phyloP scores from a whole-genome alignment of 35 echinoderm and acorn worm species.

The Apostichopus parvimensis region DNA sequence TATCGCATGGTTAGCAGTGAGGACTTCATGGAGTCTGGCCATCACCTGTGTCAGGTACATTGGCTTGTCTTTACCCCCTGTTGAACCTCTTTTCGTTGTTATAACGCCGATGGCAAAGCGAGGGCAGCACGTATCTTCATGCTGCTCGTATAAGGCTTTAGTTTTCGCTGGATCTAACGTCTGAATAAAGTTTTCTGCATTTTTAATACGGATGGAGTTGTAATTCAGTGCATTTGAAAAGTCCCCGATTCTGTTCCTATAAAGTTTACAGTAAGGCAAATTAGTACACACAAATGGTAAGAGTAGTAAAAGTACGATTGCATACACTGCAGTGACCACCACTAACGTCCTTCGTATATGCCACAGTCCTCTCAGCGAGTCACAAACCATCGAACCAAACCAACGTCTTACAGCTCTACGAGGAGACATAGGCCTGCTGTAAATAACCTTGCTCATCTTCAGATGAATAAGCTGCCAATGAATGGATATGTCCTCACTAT shows the following conservation, averaged over 20 bases:
- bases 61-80: not conserved
- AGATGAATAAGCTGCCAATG: too few relatives aligned
- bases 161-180: slow-evolving; percentile 21
- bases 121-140: not conserved
- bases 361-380: slow-evolving; percentile 41
- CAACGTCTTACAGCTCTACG: not conserved
- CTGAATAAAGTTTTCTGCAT: slow-evolving; percentile 52
- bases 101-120: slow-evolving; percentile 74
- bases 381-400: not conserved
- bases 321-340: slow-evolving; percentile 21
- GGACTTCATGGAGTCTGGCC: slow-evolving; percentile 43
- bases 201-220: slow-evolving; percentile 48
- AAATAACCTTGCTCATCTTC: slow-evolving; percentile 25
- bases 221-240: slow-evolving; percentile 24
- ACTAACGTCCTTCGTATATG: slow-evolving; percentile 35
- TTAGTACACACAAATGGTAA: slow-evolving; percentile 58
- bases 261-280: slow-evolving; percentile 69
- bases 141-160: slow-evolving; percentile 36
- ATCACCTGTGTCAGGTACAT: slow-evolving; percentile 84
- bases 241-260: slow-evolving; percentile 1
- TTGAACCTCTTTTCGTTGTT: slow-evolving; percentile 23
- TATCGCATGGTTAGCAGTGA: not conserved
- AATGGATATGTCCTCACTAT: too few relatives aligned
- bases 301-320: slow-evolving; percentile 44
- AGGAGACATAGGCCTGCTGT: not conserved